Evolutionary conservation across 1,140 invertebrate species (phyloP), one percentile per base, ranked within the genome.

Genomic region (Euura saliciscinereae): DNA sequence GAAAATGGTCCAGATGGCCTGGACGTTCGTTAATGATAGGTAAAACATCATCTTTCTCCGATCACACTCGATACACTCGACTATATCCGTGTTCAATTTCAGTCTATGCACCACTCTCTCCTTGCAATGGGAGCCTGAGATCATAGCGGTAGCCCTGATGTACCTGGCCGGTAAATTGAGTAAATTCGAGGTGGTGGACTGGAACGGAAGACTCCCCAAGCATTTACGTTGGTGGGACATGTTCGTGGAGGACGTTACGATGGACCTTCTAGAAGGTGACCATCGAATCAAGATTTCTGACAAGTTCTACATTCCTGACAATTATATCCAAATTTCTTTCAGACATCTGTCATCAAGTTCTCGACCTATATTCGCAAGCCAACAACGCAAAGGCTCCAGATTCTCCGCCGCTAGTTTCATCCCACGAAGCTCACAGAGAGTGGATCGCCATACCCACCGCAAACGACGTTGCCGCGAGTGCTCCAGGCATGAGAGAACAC

Each of bases 1-100:
- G 80, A 98, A 98, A 87, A 96, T 99, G 94, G 96, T 99, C 5
- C 98, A 99, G 88, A 99, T 98, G 96, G 97, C 98, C 2, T 99
- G 98, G 98, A 99, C 97, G 43, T 99, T 99, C 88, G 97, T 99
- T 0, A 99, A 99, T 89, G 99, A 99, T 84, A 97, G 95, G 94
- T 95, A 85, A 79, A 70, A 70, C 64, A 66, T 72, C 51, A 6
- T 11, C 51, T 11, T 11, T 6, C 13, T 59, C 6, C 51, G 5
- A 28, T 28, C 28, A 28, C 11, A 8, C 11, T 65, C 8, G 46
- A n/a, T 11, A 43, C 10, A n/a, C 10, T 42, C 13, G 28, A 69
- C n/a, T 11, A n/a, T 28, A 28, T 28, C 28, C 28, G 3, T 72
- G 3, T 59, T 11, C 5, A 8, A n/a, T 87, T 88, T 43, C 83